A percentile compares a stretch with the other conserved stretches of the same genome.
Evolutionary conservation across 2,888 invertebrate species (phyloP).

Genomic region (Poecilus cupreus): DNA sequence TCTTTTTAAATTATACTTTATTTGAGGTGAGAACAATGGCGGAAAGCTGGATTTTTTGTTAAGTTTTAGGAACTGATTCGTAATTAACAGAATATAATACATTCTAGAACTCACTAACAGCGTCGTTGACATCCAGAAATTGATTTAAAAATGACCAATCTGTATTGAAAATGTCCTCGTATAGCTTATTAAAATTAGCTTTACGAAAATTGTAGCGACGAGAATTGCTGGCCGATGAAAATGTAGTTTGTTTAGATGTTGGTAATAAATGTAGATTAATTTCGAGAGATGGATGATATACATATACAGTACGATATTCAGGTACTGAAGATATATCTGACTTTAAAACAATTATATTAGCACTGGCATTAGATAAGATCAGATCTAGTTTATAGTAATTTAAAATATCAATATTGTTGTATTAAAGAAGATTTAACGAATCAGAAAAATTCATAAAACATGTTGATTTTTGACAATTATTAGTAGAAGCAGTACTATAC

Average conservation of each 20-base stretch:
- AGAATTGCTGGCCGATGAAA: not conserved
- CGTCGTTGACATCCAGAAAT: not conserved
- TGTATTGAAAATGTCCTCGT: not conserved
- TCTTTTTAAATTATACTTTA: not conserved
- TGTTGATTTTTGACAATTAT: not conserved
- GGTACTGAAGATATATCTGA: not conserved
- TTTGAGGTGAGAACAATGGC: not conserved
- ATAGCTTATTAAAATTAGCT: not conserved
- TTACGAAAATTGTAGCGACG: not conserved
- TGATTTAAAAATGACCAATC: not conserved
- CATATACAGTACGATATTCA: too few relatives aligned
- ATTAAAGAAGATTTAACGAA: not conserved
- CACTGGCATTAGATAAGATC: not conserved
- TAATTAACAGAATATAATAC: not conserved
- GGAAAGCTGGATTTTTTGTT: not conserved
- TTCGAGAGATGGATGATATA: not conserved
- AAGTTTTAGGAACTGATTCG: not conserved
- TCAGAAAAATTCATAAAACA: not conserved
- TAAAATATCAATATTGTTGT: not conserved
- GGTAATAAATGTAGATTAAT: not conserved
- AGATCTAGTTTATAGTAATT: not conserved
- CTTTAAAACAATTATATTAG: not conserved
- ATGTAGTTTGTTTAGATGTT: not conserved
- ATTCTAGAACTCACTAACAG: not conserved
- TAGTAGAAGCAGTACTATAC: not conserved